Evolutionary conservation across 2,888 invertebrate genomes (phyloP), one percentile per base, ranked within the genome.

Genomic region (Sesia bembeciformis): DNA sequence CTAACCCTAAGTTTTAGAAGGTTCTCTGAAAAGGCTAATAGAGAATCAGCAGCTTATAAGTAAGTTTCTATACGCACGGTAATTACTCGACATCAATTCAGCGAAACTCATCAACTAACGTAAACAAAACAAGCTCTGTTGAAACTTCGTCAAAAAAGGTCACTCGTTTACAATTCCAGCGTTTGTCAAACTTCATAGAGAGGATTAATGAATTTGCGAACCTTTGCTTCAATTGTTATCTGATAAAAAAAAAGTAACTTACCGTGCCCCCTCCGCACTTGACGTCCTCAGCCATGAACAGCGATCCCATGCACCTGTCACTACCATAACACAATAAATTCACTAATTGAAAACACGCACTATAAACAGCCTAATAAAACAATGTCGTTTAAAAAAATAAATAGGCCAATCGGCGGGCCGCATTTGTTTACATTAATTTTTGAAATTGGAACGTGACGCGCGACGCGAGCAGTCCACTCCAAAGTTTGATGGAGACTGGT

Each of bases 221-320:
- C 4, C 43, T 46, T 46, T 46, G 46, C 46, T 23, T 8, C 46
- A 23, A 50, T 38, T 50, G 50, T 50, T 39, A 50, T 50, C 50
- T 50, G 52, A 55, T 42, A 52, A 54, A 49, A 51, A 53, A 50
- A 56, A 40, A 59, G 53, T 54, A 54, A 72, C 86, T 81, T 58
- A 86, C 86, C 74, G 83, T 74, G 57, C 82, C 78, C 60, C 78
- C 74, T 57, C 78, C 75, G 62, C 76, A 78, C 59, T 76, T 74
- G 64, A 76, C 77, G 65, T 82, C 77, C 62, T 84, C 83, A 52
- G 76, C 81, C 86, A 85, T 85, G 55, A 60, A 39, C 50, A 39
- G 61, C 56, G 38, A 40, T 52, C 54, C 55, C 54, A 46, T 5
- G 40, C 67, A 60, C 63, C 62, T 59, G 57, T 59, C 67, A 67